phyloP scores from a whole-genome alignment of 1,140 invertebrate species.

The Leptinotarsa texana region DNA sequence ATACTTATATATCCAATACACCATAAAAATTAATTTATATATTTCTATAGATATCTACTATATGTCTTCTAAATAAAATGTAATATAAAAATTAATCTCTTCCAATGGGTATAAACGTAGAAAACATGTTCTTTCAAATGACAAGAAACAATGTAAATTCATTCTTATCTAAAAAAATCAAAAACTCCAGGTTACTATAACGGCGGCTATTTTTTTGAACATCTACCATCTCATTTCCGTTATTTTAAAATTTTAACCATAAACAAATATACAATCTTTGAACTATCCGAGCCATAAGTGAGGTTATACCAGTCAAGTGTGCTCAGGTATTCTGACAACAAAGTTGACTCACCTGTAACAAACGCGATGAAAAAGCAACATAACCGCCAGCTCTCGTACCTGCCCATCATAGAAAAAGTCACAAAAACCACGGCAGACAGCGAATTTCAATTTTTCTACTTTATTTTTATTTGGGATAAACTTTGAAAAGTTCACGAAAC shows the following conservation, averaged over 20 bases:
- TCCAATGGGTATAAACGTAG: too few relatives aligned
- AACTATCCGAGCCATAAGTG: not conserved
- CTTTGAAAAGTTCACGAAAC: conserved; percentile 23
- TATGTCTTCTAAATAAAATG: too few relatives aligned
- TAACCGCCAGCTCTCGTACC: conserved; percentile 13
- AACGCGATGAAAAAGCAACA: conserved; percentile 14
- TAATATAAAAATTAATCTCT: too few relatives aligned
- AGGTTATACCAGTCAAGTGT: conserved; percentile 15
- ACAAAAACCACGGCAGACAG: not conserved
- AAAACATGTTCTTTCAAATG: too few relatives aligned
- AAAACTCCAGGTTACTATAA: too few relatives aligned
- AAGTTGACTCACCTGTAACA: conserved; percentile 27
- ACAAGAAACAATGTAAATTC: too few relatives aligned
- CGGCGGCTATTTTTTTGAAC: too few relatives aligned
- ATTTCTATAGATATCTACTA: too few relatives aligned
- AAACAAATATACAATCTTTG: not conserved
- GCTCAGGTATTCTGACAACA: conserved; percentile 2
- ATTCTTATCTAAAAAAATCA: too few relatives aligned
- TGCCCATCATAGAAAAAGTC: conserved; percentile 13
- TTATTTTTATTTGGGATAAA: not conserved
- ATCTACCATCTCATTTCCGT: too few relatives aligned
- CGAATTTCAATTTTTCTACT: not conserved
- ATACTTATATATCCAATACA: too few relatives aligned
- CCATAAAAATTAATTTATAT: too few relatives aligned
- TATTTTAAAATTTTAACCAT: not conserved